Conservation (phyloP, 2,888 invertebrate genomes). For the Chromoteleia sp. region DNA sequence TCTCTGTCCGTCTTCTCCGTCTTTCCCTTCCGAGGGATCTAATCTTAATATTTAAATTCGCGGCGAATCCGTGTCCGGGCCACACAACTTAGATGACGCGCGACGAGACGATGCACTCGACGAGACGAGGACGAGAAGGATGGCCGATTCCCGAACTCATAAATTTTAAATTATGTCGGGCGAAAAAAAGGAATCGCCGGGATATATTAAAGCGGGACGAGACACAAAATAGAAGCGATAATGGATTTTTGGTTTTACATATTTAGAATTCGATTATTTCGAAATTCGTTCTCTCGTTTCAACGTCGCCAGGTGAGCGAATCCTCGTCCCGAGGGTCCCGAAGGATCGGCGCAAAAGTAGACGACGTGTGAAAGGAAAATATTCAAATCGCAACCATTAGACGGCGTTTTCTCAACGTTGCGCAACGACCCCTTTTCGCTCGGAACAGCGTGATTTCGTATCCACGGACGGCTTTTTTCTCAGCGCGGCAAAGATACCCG, state of each 20-base stretch:
- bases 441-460: conserved; percentile 58
- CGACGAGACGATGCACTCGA: conserved; percentile 56
- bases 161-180: conserved; percentile 84
- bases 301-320: conserved; percentile 25
- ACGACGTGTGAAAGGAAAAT: conserved; percentile 49
- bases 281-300: neutral
- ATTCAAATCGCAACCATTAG: conserved; percentile 59
- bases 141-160: conserved; percentile 81
- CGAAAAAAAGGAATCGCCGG: conserved; percentile 77
- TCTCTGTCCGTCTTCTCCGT: conserved; percentile 53
- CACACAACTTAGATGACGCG: conserved; percentile 63
- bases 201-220: conserved; percentile 72
- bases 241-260: conserved; percentile 69
- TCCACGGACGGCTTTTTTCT: conserved; percentile 25
- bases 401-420: conserved; percentile 40
- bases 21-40: conserved; percentile 75
- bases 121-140: conserved; percentile 53
- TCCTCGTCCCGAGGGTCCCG: conserved; percentile 8
- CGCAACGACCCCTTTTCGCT: conserved; percentile 56
- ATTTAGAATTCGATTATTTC: conserved; percentile 49
- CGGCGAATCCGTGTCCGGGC: conserved; percentile 74
- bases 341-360: conserved; percentile 3
- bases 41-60: conserved; percentile 84
- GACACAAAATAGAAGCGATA: conserved; percentile 74
- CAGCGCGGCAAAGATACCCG: conserved; percentile 20